A percentile compares a stretch with the other conserved stretches of the same genome.
These are phyloP conservation scores for Acrocephalus scirpaceus DNA, from an alignment of 2,797 vertebrate species.

Conservation along the genomic window DNA sequence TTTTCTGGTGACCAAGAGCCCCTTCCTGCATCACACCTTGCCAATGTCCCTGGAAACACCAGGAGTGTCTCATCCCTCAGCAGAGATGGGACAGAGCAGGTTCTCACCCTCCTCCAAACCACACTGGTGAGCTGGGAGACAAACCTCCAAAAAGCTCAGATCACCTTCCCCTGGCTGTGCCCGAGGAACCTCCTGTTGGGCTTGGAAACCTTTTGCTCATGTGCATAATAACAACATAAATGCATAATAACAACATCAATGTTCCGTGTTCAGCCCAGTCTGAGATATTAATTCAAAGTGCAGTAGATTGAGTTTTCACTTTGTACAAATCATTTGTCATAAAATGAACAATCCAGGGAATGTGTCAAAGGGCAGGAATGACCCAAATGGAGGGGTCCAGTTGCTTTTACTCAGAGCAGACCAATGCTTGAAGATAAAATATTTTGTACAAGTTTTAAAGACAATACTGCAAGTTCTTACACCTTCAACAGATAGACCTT, in stretches of 20 bases:
- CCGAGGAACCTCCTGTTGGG: neutral
- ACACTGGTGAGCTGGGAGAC: neutral
- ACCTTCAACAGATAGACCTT: neutral
- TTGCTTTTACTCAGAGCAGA: neutral
- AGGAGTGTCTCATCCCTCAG: accelerated
- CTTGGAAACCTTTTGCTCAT: neutral
- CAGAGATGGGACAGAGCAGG: accelerated
- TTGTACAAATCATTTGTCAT: neutral
- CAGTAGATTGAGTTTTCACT: neutral
- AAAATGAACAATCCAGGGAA: neutral
- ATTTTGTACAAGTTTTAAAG: neutral
- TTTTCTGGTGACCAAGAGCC: neutral
- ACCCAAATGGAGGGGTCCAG: accelerated
- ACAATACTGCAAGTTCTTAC: neutral
- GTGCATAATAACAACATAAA: neutral
- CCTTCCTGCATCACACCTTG: neutral
- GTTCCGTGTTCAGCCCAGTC: neutral
- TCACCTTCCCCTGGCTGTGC: neutral
- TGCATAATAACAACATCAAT: neutral
- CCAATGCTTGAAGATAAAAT: neutral
- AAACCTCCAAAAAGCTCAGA: neutral
- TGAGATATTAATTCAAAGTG: accelerated
- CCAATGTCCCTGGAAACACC: neutral
- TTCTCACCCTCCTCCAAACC: neutral
- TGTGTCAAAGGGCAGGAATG: neutral